phyloP scores from a whole-genome alignment of 30 jellyfish, hydroid and myxozoan genomes.

The Turritopsis dohrnii region DNA sequence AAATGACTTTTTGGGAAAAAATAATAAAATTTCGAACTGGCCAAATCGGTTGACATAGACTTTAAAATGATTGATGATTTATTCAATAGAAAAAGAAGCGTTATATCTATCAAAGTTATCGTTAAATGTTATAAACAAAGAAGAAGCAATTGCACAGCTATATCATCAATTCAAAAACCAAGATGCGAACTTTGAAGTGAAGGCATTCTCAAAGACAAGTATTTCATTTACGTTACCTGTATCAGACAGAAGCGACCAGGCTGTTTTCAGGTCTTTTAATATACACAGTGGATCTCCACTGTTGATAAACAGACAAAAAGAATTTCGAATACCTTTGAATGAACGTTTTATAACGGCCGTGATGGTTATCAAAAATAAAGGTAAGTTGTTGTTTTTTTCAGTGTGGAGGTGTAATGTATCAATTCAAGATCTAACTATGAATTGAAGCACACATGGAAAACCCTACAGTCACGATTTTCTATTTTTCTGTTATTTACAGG shows the following conservation, averaged over 20 bases:
- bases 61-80: too few species aligned
- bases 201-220: background rate
- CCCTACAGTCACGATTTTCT: too few species aligned
- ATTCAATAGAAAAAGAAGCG: constrained; percentile 9
- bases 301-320: background rate
- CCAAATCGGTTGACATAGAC: too few species aligned
- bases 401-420: too few species aligned
- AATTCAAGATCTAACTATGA: background rate
- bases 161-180: background rate
- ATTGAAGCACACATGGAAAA: too few species aligned
- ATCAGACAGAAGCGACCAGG: background rate
- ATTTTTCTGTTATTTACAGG: background rate
- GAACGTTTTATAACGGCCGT: background rate
- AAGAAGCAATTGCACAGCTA: background rate
- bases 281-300: background rate
- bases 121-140: background rate
- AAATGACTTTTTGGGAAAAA: too few species aligned
- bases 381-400: background rate
- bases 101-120: constrained; percentile 1
- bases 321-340: background rate
- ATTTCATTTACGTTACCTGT: background rate
- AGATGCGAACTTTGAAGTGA: background rate
- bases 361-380: background rate
- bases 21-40: too few species aligned
- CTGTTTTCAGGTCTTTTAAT: background rate